These are phyloP conservation scores for Hyperopisus bebe DNA, from an alignment of 2,113 vertebrate genomes.

Conservation along the genomic window DNA sequence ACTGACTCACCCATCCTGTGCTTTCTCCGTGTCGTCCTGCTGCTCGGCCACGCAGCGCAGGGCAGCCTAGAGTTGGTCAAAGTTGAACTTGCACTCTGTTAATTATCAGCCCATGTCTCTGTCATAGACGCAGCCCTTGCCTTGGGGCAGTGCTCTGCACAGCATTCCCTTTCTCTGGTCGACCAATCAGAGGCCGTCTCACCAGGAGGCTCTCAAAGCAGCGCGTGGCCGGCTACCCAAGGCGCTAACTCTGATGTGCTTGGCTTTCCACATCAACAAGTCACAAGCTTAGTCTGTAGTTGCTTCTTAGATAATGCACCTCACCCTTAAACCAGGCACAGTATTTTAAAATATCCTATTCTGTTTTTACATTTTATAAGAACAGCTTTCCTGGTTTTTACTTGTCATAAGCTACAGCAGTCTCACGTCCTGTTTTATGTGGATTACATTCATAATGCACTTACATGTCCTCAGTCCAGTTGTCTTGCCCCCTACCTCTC, in stretches of 20 bases:
- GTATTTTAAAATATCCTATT: neutral
- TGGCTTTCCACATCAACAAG: neutral
- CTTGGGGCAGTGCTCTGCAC: neutral
- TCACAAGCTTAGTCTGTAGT: neutral
- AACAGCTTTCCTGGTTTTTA: neutral
- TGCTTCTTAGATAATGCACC: neutral
- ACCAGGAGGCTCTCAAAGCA: neutral
- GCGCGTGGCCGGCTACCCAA: neutral
- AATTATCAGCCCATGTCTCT: constrained; percentile 40
- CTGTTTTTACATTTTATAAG: neutral
- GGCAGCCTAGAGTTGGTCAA: constrained; percentile 41
- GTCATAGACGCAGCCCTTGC: neutral
- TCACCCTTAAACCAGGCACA: neutral
- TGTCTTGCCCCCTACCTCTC: neutral
- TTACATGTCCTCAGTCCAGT: neutral
- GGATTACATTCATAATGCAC: neutral
- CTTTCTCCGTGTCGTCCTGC: neutral
- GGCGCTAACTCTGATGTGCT: neutral
- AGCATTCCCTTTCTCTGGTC: neutral
- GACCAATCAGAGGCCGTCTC: neutral
- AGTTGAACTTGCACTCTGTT: constrained; percentile 47
- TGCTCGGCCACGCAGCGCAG: neutral
- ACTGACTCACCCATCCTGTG: constrained; percentile 35
- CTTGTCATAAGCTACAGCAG: neutral
- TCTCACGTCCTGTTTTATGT: neutral